phyloP scores from a whole-genome alignment of 2,888 invertebrate genomes.

The Brachycybe producta region DNA sequence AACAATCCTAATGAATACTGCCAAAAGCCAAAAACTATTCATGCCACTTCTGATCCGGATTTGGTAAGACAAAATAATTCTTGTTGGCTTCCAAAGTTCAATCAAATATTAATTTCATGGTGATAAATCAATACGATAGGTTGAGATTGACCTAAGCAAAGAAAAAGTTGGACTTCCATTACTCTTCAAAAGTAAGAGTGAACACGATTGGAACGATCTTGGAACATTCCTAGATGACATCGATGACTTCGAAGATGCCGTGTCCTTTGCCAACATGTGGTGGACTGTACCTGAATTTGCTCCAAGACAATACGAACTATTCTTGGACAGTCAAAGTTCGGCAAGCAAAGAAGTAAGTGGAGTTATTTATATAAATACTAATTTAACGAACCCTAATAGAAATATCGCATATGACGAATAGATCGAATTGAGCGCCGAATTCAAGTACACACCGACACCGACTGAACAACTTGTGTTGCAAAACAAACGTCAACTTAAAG shows the following conservation, averaged over 20 bases:
- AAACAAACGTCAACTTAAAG: not conserved
- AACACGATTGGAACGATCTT: slow-evolving; percentile 2
- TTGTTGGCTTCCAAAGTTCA: too few species aligned
- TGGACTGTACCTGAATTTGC: not conserved
- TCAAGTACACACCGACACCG: not conserved
- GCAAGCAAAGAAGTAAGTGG: not conserved
- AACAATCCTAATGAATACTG: not conserved
- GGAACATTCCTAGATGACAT: not conserved
- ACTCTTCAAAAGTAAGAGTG: not conserved
- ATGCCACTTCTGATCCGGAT: not conserved
- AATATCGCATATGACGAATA: too few species aligned
- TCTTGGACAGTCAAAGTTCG: not conserved
- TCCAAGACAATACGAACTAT: not conserved
- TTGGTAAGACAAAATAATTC: not conserved
- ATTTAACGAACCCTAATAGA: too few species aligned
- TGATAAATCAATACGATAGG: too few species aligned
- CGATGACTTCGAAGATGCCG: not conserved
- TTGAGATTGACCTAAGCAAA: not conserved
- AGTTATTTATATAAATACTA: too few species aligned
- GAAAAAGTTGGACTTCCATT: not conserved
- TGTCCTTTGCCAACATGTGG: not conserved
- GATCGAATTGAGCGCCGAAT: not conserved
- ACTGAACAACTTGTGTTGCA: not conserved
- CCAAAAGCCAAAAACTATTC: not conserved
- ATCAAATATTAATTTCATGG: too few species aligned